Evolutionary conservation across 2,888 invertebrate genomes (phyloP), one percentile per base, ranked within the genome.

Genomic region (Electrophaes corylata): DNA sequence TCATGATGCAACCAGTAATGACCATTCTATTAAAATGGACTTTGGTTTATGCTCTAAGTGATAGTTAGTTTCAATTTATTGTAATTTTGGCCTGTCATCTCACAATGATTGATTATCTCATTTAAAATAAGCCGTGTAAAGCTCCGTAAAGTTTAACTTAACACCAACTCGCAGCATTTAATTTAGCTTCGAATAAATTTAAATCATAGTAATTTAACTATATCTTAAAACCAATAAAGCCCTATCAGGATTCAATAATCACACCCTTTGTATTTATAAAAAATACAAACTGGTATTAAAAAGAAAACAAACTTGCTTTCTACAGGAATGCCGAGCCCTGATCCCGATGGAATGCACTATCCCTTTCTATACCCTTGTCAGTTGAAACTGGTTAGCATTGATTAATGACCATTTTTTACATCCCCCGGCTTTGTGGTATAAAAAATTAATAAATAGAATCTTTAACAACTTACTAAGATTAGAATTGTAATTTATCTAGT

Each of bases 271-370:
- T 70, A 62, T 39, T 56, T 66, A 75, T 79, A 71, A 69, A 80
- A 69, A 54, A 66, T 8, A 79, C 72, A 79, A 72, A 76, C 64
- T 60, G 71, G 68, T 77, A n/a, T n/a, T n/a, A 76, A 82, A 79
- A 81, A 78, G 72, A 75, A 76, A 79, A 79, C 71, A 79, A 72
- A 80, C 85, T 88, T 81, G 78, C 86, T 88, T 88, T 88, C 84
- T 66, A 68, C 69, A 62, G 78, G 84, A 84, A 87, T 83, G 77
- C 70, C 67, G 72, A 67, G 37, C 10, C 60, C 72, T 72, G 78
- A 76, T 80, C 85, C 83, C 76, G 61, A 51, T 75, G 83, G 88
- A 85, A 88, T 88, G 81, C 70, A 80, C 83, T 82, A 69, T 88
- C 84, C 79, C 84, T 84, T 79, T 88, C 81, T 71, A 70, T 57